phyloP scores from a whole-genome alignment of 2,797 vertebrate genomes.

The Gambelia wislizenii region DNA sequence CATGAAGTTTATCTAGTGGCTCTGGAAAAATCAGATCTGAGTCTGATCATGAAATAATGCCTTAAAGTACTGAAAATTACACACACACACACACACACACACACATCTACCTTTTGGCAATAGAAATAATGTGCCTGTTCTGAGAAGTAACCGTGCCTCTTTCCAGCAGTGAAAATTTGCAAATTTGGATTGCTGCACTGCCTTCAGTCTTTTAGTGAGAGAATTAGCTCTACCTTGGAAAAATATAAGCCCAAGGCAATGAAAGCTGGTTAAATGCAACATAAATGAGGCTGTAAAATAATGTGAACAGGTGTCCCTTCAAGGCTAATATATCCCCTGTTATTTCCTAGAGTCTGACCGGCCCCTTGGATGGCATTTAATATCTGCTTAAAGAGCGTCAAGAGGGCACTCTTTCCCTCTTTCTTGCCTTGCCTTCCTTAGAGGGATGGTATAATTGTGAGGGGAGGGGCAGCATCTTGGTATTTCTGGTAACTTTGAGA shows the following conservation, averaged over 20 bases:
- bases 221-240: neutral
- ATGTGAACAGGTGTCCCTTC: slow-evolving; percentile 12
- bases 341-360: neutral
- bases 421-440: neutral
- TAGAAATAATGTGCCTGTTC: neutral
- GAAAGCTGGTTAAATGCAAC: neutral
- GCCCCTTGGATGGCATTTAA: neutral
- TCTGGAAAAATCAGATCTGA: neutral
- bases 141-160: neutral
- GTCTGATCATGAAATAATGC: neutral
- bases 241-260: neutral
- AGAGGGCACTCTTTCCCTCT: neutral
- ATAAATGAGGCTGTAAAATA: slow-evolving; percentile 19
- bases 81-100: neutral
- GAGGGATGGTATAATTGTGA: neutral
- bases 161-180: slow-evolving; percentile 6
- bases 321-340: neutral
- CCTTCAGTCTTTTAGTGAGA: neutral
- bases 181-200: neutral
- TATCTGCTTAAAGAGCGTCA: neutral
- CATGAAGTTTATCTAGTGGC: neutral
- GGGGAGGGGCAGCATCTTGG: neutral
- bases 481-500: neutral
- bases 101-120: neutral
- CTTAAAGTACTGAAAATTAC: neutral